phyloP scores from a whole-genome alignment of 1,140 invertebrate genomes.

The Lutraria rhynchaena region DNA sequence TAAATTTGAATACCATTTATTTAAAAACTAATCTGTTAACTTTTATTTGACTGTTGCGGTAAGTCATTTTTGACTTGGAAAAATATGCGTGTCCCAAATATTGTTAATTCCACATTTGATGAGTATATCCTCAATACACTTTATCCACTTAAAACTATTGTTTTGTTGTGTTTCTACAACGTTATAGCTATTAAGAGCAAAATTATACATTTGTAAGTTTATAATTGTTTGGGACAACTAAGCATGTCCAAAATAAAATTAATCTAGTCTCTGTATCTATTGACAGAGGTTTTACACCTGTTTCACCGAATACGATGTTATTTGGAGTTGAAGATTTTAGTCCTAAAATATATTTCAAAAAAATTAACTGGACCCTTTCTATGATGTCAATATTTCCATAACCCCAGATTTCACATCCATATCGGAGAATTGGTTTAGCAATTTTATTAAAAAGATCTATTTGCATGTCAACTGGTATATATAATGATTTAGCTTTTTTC shows the following conservation, averaged over 20 bases:
- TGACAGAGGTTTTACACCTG: neutral
- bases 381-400: slow-evolving; percentile 18
- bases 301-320: slow-evolving; percentile 19
- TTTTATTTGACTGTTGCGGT: neutral
- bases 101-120: neutral
- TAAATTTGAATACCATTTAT: slow-evolving; percentile 34
- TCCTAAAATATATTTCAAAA: slow-evolving; percentile 32
- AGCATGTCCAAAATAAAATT: slow-evolving; percentile 31
- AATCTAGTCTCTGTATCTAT: slow-evolving; percentile 27
- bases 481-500: neutral
- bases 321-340: slow-evolving; percentile 15
- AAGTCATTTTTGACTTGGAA: neutral
- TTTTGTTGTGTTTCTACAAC: neutral
- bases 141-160: slow-evolving; percentile 3
- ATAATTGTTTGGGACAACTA: neutral
- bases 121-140: slow-evolving; percentile 10
- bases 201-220: slow-evolving; percentile 1
- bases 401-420: slow-evolving; percentile 52
- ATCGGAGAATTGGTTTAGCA: slow-evolving; percentile 28
- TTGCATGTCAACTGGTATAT: slow-evolving; percentile 13
- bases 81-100: slow-evolving; percentile 8
- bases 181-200: neutral
- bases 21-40: slow-evolving; percentile 21
- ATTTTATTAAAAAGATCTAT: slow-evolving; percentile 40
- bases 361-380: slow-evolving; percentile 43